Evolutionary conservation across 2,113 vertebrate genomes (phyloP).

Genomic region (Pteropus alecto): DNA sequence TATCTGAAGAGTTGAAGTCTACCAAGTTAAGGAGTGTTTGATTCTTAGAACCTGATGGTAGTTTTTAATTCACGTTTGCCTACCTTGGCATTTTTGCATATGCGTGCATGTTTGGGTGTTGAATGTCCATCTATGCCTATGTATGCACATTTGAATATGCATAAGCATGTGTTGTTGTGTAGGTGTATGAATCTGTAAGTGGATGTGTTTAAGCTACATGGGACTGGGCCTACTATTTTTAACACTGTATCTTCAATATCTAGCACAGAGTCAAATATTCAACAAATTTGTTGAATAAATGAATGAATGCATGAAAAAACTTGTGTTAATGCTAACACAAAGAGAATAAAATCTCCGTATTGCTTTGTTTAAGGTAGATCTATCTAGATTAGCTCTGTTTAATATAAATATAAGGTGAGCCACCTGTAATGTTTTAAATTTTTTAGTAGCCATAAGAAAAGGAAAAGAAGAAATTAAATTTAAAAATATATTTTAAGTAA

Average conservation of each 20-base stretch:
- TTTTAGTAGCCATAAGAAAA: not conserved
- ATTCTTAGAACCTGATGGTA: not conserved
- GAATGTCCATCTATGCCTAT: not conserved
- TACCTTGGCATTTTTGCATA: not conserved
- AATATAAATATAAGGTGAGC: not conserved
- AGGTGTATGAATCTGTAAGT: not conserved
- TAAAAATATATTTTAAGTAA: not conserved
- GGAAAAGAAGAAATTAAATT: not conserved
- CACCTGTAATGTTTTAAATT: not conserved
- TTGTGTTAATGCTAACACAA: slow-evolving; percentile 15
- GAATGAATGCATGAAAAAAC: slow-evolving; percentile 41
- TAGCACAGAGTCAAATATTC: not conserved
- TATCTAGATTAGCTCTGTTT: not conserved
- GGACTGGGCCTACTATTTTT: not conserved
- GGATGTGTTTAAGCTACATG: not conserved
- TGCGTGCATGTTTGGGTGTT: not conserved
- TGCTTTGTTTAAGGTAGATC: not conserved
- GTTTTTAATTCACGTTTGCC: not conserved
- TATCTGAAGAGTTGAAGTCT: not conserved
- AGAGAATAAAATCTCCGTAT: not conserved
- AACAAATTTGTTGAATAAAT: slow-evolving; percentile 22
- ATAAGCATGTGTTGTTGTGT: not conserved
- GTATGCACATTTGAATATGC: not conserved
- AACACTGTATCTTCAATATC: not conserved
- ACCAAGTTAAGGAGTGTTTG: not conserved